phyloP scores from a whole-genome alignment of 2,113 vertebrate genomes.

The Laterallus jamaicensis region DNA sequence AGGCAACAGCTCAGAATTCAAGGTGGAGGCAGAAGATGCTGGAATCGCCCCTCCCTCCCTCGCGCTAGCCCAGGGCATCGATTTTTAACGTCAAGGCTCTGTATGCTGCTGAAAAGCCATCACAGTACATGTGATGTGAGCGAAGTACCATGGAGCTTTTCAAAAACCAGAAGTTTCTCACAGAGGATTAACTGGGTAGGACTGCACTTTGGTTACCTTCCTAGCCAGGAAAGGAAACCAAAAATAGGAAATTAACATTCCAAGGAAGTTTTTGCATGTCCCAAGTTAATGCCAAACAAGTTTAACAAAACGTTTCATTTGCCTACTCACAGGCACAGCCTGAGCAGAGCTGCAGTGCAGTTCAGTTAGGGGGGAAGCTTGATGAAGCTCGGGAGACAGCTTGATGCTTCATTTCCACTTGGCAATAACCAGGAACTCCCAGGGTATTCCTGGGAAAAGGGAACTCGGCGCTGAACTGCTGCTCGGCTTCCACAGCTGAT shows the following conservation, averaged over 20 bases:
- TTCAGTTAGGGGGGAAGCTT: not conserved
- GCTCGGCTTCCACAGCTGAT: not conserved
- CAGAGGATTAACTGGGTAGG: not conserved
- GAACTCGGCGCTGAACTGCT: not conserved
- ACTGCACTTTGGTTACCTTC: not conserved
- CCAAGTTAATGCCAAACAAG: not conserved
- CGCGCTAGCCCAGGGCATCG: not conserved
- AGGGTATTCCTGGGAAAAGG: not conserved
- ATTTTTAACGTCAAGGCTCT: not conserved
- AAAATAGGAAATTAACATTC: not conserved
- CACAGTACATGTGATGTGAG: too few species aligned
- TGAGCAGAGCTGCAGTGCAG: not conserved
- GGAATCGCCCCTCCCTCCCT: not conserved
- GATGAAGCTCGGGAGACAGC: not conserved
- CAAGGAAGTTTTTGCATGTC: not conserved
- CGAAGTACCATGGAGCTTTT: not conserved
- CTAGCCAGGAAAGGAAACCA: not conserved
- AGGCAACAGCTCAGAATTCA: not conserved
- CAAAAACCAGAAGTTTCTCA: not conserved
- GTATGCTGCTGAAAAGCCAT: not conserved
- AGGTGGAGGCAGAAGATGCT: not conserved
- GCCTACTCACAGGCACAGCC: not conserved
- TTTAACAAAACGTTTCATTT: not conserved
- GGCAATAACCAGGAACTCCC: not conserved
- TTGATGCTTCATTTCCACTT: not conserved